Base-by-base conservation (phyloP, 64 coral and sea anemone species). In the Pocillopora verrucosa region DNA sequence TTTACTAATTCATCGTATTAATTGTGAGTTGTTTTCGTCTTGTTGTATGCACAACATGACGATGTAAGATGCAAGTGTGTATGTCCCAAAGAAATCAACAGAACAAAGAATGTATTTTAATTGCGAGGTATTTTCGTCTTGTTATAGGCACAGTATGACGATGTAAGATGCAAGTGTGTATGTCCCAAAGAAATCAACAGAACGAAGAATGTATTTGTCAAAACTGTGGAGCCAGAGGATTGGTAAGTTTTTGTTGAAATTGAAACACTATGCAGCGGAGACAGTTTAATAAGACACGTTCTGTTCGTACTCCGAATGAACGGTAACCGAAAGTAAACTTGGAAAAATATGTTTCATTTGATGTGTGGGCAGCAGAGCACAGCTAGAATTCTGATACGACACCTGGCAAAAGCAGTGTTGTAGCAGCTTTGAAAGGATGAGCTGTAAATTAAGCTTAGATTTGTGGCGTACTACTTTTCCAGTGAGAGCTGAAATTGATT, bases 1-100 rank as follows among this genome's bases (percentile, higher is more conserved):
- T 30, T 30, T 30, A 30, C 30, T 30, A 30, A 30, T 30, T 30
- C 30, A 30, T 30, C 30, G 30, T 30, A 30, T 30, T 30, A 30
- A 30, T 51, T 51, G 24, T 11, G 20, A 73, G 72, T 19, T 78
- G 13, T 62, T 20, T 13, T 67, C 35, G 77, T 36, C 19, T 59
- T 62, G 36, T 73, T 73, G n/a, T 41, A 98, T 92, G 89, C 77
- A 57, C 89, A 94, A 19, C 92, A 95, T 90, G 74, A 88, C 82
- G 96, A 98, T 84, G 96, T 98, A 22, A 84, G 96, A n/a, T 98
- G 96, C 73, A 98, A 98, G 74, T 98, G 96, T 83, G 79, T 95
- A 75, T 98, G 96, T 56, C 96, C 96, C 17, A 94, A 92, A 80
- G 90, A 95, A 25, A 56, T 61, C 13, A 95, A 81, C 20, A 95